Evolutionary conservation across 2,113 vertebrate genomes (phyloP).

Genomic region (Hymenochirus boettgeri): DNA sequence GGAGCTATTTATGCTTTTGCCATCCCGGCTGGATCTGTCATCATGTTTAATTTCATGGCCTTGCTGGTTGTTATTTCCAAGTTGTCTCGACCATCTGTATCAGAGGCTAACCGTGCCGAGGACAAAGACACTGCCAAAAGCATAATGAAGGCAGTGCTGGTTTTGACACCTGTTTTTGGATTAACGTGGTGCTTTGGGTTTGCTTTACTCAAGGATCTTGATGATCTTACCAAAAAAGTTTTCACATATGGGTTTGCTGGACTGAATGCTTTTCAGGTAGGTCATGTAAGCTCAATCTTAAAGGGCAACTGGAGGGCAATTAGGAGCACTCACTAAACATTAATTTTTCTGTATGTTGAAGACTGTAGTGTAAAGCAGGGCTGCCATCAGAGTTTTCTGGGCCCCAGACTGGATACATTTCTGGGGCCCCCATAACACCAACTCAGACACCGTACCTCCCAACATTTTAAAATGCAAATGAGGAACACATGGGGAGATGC

Average conservation of each 20-base stretch:
- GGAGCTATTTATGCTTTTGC: slow-evolving; percentile 74
- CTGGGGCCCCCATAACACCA: no score
- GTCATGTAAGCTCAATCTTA: no score
- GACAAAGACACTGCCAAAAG: slow-evolving; percentile 52
- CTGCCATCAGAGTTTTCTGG: no score
- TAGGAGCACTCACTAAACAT: no score
- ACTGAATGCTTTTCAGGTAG: slow-evolving; percentile 67
- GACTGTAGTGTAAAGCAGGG: no score
- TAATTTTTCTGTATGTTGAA: no score
- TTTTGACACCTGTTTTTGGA: slow-evolving; percentile 66
- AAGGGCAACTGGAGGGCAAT: no score
- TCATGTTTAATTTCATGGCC: slow-evolving; percentile 71
- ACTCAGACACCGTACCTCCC: no score
- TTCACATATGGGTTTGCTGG: slow-evolving; percentile 57
- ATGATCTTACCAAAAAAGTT: slow-evolving; percentile 15
- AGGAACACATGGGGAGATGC: no score
- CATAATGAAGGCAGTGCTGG: slow-evolving; percentile 58
- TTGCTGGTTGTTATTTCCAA: slow-evolving; percentile 78
- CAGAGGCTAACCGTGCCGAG: neutral
- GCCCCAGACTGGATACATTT: no score
- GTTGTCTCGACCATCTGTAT: slow-evolving; percentile 65
- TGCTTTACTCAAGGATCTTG: slow-evolving; percentile 27
- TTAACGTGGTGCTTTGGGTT: slow-evolving; percentile 66
- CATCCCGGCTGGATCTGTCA: slow-evolving; percentile 71
- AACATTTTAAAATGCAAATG: no score